phyloP scores from a whole-genome alignment of 2,797 vertebrate genomes.

The Craterocephalus amniculus region DNA sequence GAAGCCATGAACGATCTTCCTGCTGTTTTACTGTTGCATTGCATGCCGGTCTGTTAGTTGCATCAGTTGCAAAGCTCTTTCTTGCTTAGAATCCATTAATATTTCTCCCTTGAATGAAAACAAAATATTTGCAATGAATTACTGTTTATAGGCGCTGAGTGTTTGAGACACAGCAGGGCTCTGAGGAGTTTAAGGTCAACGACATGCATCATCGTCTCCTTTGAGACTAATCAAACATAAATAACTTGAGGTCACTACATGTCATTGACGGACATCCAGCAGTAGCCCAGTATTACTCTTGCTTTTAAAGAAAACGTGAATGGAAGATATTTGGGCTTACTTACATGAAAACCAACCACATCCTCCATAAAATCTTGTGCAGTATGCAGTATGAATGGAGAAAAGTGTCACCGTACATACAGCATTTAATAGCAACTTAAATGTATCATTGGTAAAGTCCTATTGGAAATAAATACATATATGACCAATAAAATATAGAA shows the following conservation, averaged over 20 bases:
- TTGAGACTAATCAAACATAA: neutral
- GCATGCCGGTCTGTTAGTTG: neutral
- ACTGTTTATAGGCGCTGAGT: neutral
- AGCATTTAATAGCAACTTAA: no score
- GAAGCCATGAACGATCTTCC: neutral
- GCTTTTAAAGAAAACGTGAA: neutral
- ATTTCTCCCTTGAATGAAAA: neutral
- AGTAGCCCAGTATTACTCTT: neutral
- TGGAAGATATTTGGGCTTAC: neutral
- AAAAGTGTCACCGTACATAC: no score
- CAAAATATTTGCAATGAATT: neutral
- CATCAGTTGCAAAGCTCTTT: neutral
- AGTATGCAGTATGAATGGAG: no score
- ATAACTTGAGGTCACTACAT: neutral
- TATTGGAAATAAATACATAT: no score
- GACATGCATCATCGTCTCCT: neutral
- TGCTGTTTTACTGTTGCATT: neutral
- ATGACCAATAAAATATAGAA: no score
- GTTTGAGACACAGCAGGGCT: neutral
- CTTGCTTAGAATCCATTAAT: neutral
- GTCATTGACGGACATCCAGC: neutral
- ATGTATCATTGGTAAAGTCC: no score
- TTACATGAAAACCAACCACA: neutral
- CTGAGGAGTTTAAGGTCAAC: neutral
- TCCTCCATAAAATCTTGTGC: no score